These are phyloP conservation scores for Ladona fulva DNA, from an alignment of 1,140 invertebrate species.

Conservation along the genomic window DNA sequence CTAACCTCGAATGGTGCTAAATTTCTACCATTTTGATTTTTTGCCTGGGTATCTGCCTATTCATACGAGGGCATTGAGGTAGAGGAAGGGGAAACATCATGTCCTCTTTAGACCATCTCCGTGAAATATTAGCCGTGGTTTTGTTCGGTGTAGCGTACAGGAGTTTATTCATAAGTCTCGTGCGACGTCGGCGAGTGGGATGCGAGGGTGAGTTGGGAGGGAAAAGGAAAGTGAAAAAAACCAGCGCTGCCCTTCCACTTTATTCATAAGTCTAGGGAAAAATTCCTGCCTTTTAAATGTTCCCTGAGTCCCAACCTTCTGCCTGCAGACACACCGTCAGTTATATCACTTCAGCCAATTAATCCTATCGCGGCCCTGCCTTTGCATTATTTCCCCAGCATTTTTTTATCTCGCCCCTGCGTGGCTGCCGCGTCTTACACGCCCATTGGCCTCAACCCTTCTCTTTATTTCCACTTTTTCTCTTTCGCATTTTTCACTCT, in stretches of 20 bases:
- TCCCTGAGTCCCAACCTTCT: background rate
- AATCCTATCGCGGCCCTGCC: background rate
- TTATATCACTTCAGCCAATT: constrained; percentile 2
- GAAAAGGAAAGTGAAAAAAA: background rate
- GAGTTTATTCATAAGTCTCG: background rate
- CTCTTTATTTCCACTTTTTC: background rate
- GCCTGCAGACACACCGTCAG: background rate
- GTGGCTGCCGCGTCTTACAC: background rate
- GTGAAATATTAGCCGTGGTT: background rate
- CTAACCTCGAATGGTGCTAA: no score
- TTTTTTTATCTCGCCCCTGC: background rate
- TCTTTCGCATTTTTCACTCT: background rate
- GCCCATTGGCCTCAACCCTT: background rate
- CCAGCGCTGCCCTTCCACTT: background rate
- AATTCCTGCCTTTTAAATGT: background rate
- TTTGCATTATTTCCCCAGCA: background rate
- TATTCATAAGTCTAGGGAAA: background rate
- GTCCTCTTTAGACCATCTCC: background rate
- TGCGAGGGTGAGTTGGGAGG: background rate
- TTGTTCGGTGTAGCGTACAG: background rate
- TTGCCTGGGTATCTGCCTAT: no score
- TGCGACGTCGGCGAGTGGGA: background rate
- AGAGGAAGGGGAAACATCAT: background rate
- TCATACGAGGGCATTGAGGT: background rate
- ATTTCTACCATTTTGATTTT: no score